These are phyloP conservation scores for Heliangelus exortis DNA, from an alignment of 2,797 vertebrate genomes.

Conservation along the genomic window DNA sequence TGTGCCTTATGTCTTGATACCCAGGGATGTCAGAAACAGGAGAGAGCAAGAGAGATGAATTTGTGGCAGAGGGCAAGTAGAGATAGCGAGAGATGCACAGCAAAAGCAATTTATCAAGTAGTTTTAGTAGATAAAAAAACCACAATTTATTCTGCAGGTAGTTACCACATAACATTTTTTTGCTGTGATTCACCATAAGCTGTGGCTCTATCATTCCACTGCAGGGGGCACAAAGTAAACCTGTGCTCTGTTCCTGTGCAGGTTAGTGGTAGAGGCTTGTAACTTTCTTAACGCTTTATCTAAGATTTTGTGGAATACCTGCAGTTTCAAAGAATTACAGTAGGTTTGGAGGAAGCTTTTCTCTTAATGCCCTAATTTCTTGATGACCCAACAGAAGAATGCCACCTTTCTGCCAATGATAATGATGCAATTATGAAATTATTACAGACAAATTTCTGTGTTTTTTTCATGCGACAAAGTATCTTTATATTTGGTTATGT, in stretches of 20 bases:
- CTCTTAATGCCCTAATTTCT: background rate
- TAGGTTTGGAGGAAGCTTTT: background rate
- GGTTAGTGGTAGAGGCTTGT: background rate
- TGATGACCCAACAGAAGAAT: background rate
- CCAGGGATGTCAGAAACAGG: background rate
- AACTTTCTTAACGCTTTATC: background rate
- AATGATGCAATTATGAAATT: background rate
- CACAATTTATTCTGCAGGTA: background rate
- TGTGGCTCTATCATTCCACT: background rate
- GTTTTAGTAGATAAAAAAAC: background rate
- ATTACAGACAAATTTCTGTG: background rate
- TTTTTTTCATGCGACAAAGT: background rate
- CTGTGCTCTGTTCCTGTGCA: background rate
- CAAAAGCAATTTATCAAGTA: conserved; percentile 19
- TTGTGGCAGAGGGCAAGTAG: background rate
- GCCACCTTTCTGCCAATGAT: background rate
- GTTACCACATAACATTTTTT: background rate
- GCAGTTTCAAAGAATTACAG: background rate
- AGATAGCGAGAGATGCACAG: background rate
- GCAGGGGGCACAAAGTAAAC: background rate
- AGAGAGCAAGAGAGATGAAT: background rate
- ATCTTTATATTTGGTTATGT: background rate
- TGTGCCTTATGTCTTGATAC: background rate
- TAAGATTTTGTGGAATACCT: background rate
- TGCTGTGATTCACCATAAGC: background rate